Evolutionary conservation across 2,888 invertebrate species (phyloP).

Genomic region (Synergus umbraculus): DNA sequence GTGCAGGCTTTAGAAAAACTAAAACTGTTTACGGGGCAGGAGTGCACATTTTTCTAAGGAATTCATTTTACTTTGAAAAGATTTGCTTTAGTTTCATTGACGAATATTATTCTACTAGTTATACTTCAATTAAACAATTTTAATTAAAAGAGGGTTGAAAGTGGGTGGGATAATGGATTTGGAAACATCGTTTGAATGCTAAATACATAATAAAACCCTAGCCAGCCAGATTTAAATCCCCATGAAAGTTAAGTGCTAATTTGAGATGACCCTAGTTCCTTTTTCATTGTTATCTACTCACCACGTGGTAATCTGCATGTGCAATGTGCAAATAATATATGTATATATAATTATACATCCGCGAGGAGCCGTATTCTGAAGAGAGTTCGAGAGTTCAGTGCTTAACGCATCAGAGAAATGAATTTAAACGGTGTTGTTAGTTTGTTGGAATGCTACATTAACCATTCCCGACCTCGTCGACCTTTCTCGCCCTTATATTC

Average conservation of each 20-base stretch:
- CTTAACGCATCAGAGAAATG: constrained; percentile 49
- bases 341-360: neutral
- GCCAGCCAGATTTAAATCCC: neutral
- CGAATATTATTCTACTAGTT: neutral
- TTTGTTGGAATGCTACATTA: constrained; percentile 52
- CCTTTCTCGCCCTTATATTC: constrained; percentile 47
- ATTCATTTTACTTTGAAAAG: neutral
- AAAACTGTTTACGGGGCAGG: neutral
- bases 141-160: too few species aligned
- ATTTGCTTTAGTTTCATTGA: neutral
- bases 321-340: neutral
- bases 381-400: constrained; percentile 8
- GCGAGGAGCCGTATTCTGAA: constrained; percentile 1
- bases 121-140: neutral
- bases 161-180: too few species aligned
- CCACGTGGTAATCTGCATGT: neutral
- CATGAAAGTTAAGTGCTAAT: too few species aligned
- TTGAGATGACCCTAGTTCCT: neutral
- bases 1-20: neutral
- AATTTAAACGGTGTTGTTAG: constrained; percentile 61
- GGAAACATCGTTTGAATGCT: neutral
- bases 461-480: constrained; percentile 44
- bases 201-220: neutral
- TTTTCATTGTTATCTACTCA: neutral
- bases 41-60: neutral